phyloP scores from a whole-genome alignment of 2,797 vertebrate genomes.

The Oreonectes daqikongensis region DNA sequence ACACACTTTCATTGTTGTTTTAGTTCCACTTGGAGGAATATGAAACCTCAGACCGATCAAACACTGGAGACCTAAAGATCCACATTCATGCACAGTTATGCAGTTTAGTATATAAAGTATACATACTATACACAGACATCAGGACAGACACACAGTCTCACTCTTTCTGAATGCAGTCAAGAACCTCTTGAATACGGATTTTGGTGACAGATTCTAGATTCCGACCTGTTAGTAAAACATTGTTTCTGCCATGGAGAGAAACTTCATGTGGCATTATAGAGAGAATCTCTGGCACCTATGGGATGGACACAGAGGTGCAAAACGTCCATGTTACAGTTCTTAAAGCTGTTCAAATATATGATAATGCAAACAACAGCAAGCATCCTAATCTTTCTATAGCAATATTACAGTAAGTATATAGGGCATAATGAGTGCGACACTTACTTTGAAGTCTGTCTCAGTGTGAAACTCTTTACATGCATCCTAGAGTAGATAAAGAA shows the following conservation, averaged over 20 bases:
- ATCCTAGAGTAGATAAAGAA: constrained; percentile 38
- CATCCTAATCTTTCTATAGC: too few species aligned
- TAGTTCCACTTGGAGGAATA: constrained; percentile 77
- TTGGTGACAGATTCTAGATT: constrained; percentile 79
- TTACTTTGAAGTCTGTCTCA: constrained; percentile 57
- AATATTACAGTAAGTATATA: too few species aligned
- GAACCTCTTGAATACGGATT: constrained; percentile 77
- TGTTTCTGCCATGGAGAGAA: constrained; percentile 83
- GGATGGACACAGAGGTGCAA: not conserved
- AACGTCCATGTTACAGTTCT: too few species aligned
- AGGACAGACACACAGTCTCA: constrained; percentile 69
- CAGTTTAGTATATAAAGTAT: not conserved
- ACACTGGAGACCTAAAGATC: constrained; percentile 77
- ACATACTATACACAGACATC: not conserved
- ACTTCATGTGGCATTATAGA: constrained; percentile 79
- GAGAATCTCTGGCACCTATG: constrained; percentile 65
- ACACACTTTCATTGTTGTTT: constrained; percentile 79
- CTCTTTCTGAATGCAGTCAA: constrained; percentile 79
- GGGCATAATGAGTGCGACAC: too few species aligned
- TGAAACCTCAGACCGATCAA: constrained; percentile 81
- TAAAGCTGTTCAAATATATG: too few species aligned
- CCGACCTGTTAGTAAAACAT: constrained; percentile 76
- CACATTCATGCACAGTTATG: not conserved
- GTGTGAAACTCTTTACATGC: too few species aligned
- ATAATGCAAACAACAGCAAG: too few species aligned